Base-by-base conservation (phyloP, 1,140 invertebrate species). In the Drosophila dunni region DNA sequence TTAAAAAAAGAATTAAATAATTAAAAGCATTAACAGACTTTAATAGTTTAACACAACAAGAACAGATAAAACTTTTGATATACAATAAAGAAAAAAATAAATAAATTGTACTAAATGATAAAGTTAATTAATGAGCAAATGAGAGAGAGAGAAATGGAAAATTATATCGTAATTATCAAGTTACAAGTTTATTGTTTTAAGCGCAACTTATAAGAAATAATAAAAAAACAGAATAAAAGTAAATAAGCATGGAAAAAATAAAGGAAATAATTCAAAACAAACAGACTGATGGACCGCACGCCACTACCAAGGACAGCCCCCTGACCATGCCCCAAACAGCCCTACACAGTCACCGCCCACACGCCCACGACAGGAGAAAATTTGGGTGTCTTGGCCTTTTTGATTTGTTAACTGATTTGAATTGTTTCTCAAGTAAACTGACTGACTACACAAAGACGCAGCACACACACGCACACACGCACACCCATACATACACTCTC, bases 221-320 rank as follows among this genome's bases (percentile, higher is more conserved):
- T 40, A 67, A 65, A 64, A 60, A 77, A 64, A 60, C n/a, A n/a
- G n/a, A n/a, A n/a, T n/a, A n/a, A n/a, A n/a, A n/a, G n/a, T 51
- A 66, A 67, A 82, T 75, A 66, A 57, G 51, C 77, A 61, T 38
- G 56, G 33, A 66, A 53, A 46, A 64, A 81, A 66, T 38, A 66
- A 50, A 53, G 44, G 63, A 20, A 45, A 48, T 42, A 66, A 40
- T 40, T 29, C 42, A 82, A 81, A 78, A 65, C 71, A 78, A 89
- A 89, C 84, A 89, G 84, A 89, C 84, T 89, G 84, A 89, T 78
- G 84, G 84, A 89, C 84, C 64, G 84, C 66, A 71, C 51, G 53
- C 67, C 66, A 67, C 62, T 62, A 54, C 51, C 36, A 17, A 79
- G 67, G 82, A 86, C 82, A 86, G 78, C 50, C 17, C 45, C 63